These are phyloP conservation scores for Gopherus evgoodei DNA, from an alignment of 2,113 vertebrate genomes.

Conservation along the genomic window DNA sequence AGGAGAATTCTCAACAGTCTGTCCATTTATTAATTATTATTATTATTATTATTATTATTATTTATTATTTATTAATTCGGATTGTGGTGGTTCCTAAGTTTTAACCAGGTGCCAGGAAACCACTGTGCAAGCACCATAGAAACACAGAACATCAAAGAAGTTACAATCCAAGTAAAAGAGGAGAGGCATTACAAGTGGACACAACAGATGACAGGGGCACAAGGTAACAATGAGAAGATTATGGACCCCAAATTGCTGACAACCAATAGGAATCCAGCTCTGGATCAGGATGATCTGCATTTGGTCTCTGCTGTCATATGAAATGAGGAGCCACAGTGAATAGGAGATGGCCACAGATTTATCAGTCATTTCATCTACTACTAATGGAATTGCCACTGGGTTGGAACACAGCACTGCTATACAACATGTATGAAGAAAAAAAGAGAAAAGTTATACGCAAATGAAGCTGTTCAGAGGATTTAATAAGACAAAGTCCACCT, in stretches of 20 bases:
- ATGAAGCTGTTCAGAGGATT: background rate
- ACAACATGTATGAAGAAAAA: background rate
- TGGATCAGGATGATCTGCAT: background rate
- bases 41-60: too few species aligned
- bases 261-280: background rate
- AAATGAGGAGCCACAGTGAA: background rate
- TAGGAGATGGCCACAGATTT: background rate
- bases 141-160: background rate
- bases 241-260: background rate
- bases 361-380: background rate
- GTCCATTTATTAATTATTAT: too few species aligned
- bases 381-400: background rate
- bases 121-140: background rate
- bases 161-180: background rate
- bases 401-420: background rate
- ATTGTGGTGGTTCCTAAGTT: background rate
- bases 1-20: background rate
- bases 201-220: background rate
- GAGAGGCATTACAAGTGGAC: background rate
- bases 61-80: background rate
- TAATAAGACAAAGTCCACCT: background rate
- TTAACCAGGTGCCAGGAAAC: background rate
- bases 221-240: background rate
- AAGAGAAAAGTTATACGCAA: background rate
- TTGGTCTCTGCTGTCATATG: background rate